Evolutionary conservation across 2,888 invertebrate species (phyloP).

Genomic region (Caenorhabditis sp.): DNA sequence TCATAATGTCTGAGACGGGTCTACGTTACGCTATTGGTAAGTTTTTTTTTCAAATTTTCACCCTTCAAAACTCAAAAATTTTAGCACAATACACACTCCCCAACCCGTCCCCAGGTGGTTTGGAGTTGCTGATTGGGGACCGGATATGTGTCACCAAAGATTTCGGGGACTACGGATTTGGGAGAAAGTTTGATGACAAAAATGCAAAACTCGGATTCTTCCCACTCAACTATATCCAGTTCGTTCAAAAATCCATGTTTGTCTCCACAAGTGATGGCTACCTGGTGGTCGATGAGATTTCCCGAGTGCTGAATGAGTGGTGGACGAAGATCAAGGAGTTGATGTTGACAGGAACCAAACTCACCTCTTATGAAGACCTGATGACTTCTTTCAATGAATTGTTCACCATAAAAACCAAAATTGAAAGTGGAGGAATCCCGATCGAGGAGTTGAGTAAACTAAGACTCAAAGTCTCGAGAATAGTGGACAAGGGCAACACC

Average conservation of each 20-base stretch:
- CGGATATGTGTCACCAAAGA: conserved; percentile 56
- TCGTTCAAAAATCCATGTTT: conserved; percentile 55
- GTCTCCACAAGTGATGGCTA: conserved; percentile 62
- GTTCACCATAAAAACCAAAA: conserved; percentile 58
- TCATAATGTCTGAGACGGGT: conserved; percentile 53
- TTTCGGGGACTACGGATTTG: conserved; percentile 54
- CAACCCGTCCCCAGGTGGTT: conserved; percentile 8
- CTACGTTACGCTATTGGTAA: conserved; percentile 61
- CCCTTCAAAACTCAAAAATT: too few relatives aligned
- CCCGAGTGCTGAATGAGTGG: conserved; percentile 52
- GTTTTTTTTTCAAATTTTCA: background rate
- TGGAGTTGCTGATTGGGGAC: conserved; percentile 64
- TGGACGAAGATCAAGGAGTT: conserved; percentile 66
- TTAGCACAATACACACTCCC: conserved; percentile 62
- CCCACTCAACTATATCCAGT: conserved; percentile 48
- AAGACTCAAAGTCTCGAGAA: conserved; percentile 56
- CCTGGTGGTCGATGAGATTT: conserved; percentile 59
- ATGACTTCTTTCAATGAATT: conserved; percentile 62
- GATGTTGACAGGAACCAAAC: conserved; percentile 38
- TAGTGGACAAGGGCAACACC: conserved; percentile 71
- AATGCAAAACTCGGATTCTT: conserved; percentile 51
- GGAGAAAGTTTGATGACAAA: conserved; percentile 58
- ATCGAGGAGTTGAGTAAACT: conserved; percentile 68
- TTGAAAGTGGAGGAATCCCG: conserved; percentile 70
- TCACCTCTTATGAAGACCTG: conserved; percentile 48